Conservation (phyloP, 1,140 invertebrate species). For the Potamilus streckersoni region DNA sequence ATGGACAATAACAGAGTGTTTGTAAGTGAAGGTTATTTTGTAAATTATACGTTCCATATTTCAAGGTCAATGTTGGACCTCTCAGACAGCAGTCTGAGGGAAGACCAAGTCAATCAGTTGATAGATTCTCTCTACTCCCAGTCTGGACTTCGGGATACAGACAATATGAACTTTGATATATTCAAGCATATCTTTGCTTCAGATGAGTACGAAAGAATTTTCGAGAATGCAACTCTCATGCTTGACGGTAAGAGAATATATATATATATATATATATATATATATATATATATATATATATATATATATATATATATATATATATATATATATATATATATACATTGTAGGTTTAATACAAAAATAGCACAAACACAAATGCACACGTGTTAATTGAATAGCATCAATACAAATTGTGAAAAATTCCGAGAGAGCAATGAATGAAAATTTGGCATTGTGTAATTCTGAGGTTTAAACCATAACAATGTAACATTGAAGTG, state of each 20-base stretch:
- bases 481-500: too few species aligned
- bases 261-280: too few species aligned
- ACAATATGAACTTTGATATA: constrained; percentile 30
- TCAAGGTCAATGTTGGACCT: constrained; percentile 41
- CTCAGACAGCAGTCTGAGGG: constrained; percentile 35
- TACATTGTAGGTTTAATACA: too few species aligned
- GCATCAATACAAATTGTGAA: too few species aligned
- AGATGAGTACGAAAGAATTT: constrained; percentile 36
- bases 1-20: not conserved
- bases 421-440: too few species aligned
- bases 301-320: too few species aligned
- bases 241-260: constrained; percentile 9
- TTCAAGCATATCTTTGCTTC: constrained; percentile 43
- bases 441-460: too few species aligned
- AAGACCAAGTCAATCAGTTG: constrained; percentile 22
- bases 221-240: constrained; percentile 33
- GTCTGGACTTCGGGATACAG: constrained; percentile 15
- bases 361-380: too few species aligned
- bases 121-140: constrained; percentile 32
- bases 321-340: too few species aligned
- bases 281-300: too few species aligned
- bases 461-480: too few species aligned
- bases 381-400: too few species aligned
- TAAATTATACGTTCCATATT: not conserved
- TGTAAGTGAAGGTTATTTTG: not conserved